Base-by-base conservation (phyloP, 2,888 invertebrate species). In the Oscheius sp. region DNA sequence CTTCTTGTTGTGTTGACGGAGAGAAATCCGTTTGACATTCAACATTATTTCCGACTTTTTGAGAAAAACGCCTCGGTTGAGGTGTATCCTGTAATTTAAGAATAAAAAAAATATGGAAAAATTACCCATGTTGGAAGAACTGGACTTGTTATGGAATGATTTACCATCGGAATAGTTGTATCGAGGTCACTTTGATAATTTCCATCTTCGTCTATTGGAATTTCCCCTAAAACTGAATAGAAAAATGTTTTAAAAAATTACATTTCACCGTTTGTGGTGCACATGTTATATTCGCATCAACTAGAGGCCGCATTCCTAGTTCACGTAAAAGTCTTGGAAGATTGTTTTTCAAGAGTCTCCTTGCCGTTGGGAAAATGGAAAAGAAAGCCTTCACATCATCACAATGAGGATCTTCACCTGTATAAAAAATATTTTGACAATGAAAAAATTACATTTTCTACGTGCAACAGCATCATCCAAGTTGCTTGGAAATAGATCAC, bases 371-470 rank as follows among this genome's bases (percentile, higher is more conserved):
- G 20, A 33, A 33, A 33, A 54, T 5, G 5, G 33, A 2, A 33
- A 54, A 54, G 33, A 54, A 54, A n/a, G 54, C 33, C 4, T 17
- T 6, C 9, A 54, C 36, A 33, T 54, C 54, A 17, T 3, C 36
- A 2, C 6, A 17, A 6, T 32, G 2, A 6, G 32, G 54, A 12
- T 32, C 5, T 17, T 17, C 33, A 2, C 17, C 54, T 54, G 17
- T 22, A 54, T 33, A 8, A 8, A 8, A 17, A 22, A 24, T 22
- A 5, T 22, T 22, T 47, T 3, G 4, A 3, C 20, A 47, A 47
- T 47, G 24, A 47, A 8, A 54, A 14, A 30, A 4, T 4, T 12
- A 54, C 54, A n/a, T 54, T 32, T 54, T 33, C 20, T 17, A 17
- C 17, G 32, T 36, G 2, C 17, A 6, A 51, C 32, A n/a, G 51